Conservation (phyloP, 2,888 invertebrate species). For the Ophioninae sp. region DNA sequence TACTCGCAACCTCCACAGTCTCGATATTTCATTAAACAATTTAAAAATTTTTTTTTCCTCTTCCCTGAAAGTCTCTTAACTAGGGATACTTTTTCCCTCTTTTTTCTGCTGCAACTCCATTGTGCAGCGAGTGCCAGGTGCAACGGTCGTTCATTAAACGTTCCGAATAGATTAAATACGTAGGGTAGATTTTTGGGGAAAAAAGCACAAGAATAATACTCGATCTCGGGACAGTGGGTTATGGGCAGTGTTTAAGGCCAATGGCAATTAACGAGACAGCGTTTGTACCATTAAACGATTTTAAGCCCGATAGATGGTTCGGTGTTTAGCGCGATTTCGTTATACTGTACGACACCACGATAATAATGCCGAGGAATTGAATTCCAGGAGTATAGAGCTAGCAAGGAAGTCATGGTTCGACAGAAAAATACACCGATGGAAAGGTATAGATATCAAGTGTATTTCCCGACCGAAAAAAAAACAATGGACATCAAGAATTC, state of each 20-base stretch:
- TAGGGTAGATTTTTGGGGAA: conserved; percentile 36
- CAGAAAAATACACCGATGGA: background rate
- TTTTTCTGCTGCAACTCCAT: background rate
- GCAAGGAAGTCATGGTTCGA: background rate
- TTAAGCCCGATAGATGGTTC: conserved; percentile 76
- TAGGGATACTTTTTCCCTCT: background rate
- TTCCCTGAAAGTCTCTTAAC: conserved; percentile 22
- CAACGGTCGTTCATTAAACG: conserved; percentile 39
- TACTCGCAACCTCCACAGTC: conserved; percentile 14
- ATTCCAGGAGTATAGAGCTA: background rate
- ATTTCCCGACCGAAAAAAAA: background rate
- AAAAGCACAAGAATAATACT: conserved; percentile 27
- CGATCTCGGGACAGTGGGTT: conserved; percentile 32
- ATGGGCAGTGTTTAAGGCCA: conserved; percentile 43
- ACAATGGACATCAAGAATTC: background rate
- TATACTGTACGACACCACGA: conserved; percentile 5
- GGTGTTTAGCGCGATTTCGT: conserved; percentile 41
- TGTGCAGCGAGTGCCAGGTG: conserved; percentile 31
- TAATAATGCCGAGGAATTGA: conserved; percentile 28
- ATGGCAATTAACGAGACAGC: conserved; percentile 77
- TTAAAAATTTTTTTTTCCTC: background rate
- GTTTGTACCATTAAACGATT: conserved; percentile 74
- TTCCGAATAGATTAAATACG: conserved; percentile 40
- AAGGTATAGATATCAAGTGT: background rate
- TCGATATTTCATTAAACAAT: conserved; percentile 38